Base-by-base conservation (phyloP, 2,113 vertebrate species). In the Oryzias javanicus region DNA sequence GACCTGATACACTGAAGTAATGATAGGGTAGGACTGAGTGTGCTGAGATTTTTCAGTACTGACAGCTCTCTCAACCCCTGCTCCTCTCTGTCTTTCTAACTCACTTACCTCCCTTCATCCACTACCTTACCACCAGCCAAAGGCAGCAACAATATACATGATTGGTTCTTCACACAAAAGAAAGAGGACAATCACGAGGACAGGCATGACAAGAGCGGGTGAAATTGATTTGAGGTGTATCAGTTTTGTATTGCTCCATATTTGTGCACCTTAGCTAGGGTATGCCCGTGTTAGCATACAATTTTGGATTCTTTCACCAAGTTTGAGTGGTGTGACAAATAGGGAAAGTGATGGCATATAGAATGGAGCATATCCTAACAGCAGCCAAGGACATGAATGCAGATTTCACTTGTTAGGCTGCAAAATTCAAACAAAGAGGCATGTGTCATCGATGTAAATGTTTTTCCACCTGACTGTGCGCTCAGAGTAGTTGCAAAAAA, bases 181-280 rank as follows among this genome's bases (percentile, higher is more conserved):
- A 65, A 70, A 76, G 76, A 58, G 60, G 80, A 69, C 70, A 64
- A 49, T 77, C 62, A 70, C 78, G 16, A 73, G 62, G 82, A 83
- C 82, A 83, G 77, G 72, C 76, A 81, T 82, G 82, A 84, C 78
- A 65, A 50, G 63, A 55, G 67, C 76, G 75, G 83, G 74, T 83
- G 61, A 79, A 85, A 86, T 85, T 70, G 78, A 87, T 87, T 85
- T 77, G 18, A 63, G 81, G 53, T 88, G 67, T 78, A 75, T 80
- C 76, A 1, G 57, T 49, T 35, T 29, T 78, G 59, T 78, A 68
- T 69, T 58, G 46, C 60, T 66, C 24, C 42, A 22, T 51, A 14
- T 85, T 27, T 60, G 24, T 41, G 62, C 40, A 20, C n/a, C 5
- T 20, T 1, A 6, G 20, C 20, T 25, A 50, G 42, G 45, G 24